Percentiles rank a stretch among this genome's conserved stretches.
phyloP scores from a whole-genome alignment of 2,888 invertebrate genomes.

The Eledone cirrhosa region DNA sequence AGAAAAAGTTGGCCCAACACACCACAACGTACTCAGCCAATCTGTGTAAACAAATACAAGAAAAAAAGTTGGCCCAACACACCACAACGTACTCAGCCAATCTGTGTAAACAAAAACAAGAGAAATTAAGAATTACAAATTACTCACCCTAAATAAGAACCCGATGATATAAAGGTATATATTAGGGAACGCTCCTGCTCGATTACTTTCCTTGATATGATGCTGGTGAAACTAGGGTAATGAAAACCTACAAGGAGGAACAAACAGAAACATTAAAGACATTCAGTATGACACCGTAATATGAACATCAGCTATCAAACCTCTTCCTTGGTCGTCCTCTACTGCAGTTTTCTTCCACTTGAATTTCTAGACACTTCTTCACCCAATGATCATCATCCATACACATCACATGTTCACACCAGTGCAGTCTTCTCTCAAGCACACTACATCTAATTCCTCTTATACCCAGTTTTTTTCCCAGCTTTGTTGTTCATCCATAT shows the following conservation, averaged over 20 bases:
- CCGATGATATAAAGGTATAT: constrained; percentile 75
- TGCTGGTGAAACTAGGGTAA: constrained; percentile 77
- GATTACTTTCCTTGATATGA: constrained; percentile 75
- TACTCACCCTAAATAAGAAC: constrained; percentile 69
- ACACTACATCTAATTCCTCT: too few relatives aligned
- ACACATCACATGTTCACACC: too few relatives aligned
- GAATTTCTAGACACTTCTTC: too few relatives aligned
- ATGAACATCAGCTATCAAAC: too few relatives aligned
- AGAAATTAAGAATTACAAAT: neutral
- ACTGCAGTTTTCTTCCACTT: too few relatives aligned
- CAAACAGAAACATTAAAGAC: too few relatives aligned
- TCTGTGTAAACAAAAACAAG: neutral
- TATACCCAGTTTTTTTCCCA: too few relatives aligned
- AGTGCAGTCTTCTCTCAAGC: too few relatives aligned
- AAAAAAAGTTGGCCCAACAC: neutral
- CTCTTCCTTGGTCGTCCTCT: too few relatives aligned
- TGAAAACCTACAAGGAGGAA: constrained; percentile 70
- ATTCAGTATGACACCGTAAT: too few relatives aligned
- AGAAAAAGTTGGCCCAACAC: neutral
- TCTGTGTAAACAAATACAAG: neutral
- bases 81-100: neutral
- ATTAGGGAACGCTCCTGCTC: constrained; percentile 75
- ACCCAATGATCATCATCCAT: too few relatives aligned
- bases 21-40: neutral
- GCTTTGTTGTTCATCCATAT: too few relatives aligned